Base-by-base conservation (phyloP, 2,113 vertebrate species). In the Otis tarda region DNA sequence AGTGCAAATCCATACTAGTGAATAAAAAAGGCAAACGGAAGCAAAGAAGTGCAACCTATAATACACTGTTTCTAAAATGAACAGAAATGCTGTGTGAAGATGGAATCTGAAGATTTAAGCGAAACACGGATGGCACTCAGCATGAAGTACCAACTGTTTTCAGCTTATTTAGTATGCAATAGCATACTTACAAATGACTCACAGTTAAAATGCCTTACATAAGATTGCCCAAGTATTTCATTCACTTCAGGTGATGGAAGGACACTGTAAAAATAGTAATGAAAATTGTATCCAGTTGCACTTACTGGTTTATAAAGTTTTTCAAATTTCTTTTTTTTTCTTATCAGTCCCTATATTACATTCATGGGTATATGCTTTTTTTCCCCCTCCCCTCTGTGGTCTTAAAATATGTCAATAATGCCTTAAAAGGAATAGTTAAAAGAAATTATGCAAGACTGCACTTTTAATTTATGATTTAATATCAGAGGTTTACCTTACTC, bases 121-220 rank as follows among this genome's bases (percentile, higher is more conserved):
- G 84, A 81, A 96, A 73, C 33, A 55, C 45, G 17, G 43, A 55
- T 89, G 91, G 93, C 90, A 76, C 74, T 95, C 92, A 92, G 81
- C 89, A 55, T 73, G 74, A 90, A 94, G 37, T 93, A 89, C 88
- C 92, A 95, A 97, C 92, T 84, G 79, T 95, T 95, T 85, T 82
- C 73, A 67, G 24, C n/a, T 73, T 75, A 53, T 86, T 96, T 93
- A 82, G 84, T 47, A 89, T 96, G 91, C 56, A 80, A 50, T 76
- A 83, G 10, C 89, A 45, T 86, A 57, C 79, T 95, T 95, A 65
- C 30, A 55, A 89, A 87, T 97, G 97, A 96, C 73, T 97, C 94
- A 95, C 27, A 71, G 56, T 86, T 90, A 92, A 86, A 59, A 88
- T 35, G 90, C 68, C 45, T 98, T 97, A 89, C 35, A 55, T 96